Evolutionary conservation across 2,888 invertebrate species (phyloP).

Genomic region (Drosophila tripunctata): DNA sequence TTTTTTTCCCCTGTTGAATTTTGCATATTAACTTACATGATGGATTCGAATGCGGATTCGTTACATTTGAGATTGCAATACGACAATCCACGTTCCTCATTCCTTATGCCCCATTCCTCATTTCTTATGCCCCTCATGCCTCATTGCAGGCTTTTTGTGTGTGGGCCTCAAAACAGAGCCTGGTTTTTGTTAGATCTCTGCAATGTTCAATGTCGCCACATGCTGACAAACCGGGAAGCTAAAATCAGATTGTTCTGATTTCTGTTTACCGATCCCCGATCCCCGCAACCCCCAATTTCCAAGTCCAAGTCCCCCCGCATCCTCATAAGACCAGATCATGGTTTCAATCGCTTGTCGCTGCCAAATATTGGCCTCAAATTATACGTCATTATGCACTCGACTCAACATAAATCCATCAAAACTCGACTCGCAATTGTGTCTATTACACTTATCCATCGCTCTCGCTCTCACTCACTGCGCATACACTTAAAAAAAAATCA

Average conservation of each 20-base stretch:
- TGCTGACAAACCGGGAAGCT: conserved; percentile 31
- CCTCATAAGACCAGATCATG: too few relatives aligned
- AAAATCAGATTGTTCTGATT: conserved; percentile 10
- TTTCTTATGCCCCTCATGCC: neutral
- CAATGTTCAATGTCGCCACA: conserved; percentile 55
- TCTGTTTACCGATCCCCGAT: neutral
- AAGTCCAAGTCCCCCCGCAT: neutral
- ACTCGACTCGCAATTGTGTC: conserved; percentile 48
- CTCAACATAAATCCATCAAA: conserved; percentile 65
- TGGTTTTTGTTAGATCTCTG: conserved; percentile 32
- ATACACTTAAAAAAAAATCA: neutral
- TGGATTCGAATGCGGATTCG: conserved; percentile 65
- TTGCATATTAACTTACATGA: conserved; percentile 76
- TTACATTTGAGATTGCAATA: conserved; percentile 39
- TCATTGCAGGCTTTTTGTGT: conserved; percentile 52
- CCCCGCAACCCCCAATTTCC: neutral
- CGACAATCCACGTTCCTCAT: conserved; percentile 18
- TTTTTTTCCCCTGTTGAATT: conserved; percentile 41
- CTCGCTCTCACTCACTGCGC: neutral
- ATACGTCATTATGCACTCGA: conserved; percentile 22
- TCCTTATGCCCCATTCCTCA: neutral
- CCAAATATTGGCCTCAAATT: conserved; percentile 22
- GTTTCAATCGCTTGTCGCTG: conserved; percentile 9
- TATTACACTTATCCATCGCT: conserved; percentile 28
- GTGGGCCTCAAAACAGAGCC: conserved; percentile 52